Evolutionary conservation across 2,113 vertebrate genomes (phyloP).

Genomic region (Odobenus rosmarus): DNA sequence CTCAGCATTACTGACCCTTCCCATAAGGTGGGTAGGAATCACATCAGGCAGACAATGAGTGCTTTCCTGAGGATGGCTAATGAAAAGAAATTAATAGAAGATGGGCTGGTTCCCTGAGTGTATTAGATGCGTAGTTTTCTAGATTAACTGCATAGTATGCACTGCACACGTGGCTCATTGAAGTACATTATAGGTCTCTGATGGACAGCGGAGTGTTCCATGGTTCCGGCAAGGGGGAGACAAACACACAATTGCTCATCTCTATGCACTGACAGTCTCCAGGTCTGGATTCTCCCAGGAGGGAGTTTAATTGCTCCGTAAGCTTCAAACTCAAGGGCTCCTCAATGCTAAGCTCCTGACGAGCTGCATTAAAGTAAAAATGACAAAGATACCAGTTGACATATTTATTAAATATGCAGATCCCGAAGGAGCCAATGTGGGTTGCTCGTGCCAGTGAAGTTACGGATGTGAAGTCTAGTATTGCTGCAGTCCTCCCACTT

Average conservation of each 20-base stretch:
- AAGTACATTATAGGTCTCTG: constrained; percentile 82
- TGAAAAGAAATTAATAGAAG: constrained; percentile 83
- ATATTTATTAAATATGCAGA: constrained; percentile 85
- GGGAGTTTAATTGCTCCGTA: constrained; percentile 87
- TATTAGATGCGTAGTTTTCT: constrained; percentile 80
- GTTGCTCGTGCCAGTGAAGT: not conserved
- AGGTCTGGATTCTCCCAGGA: constrained; percentile 81
- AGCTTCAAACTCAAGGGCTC: constrained; percentile 86
- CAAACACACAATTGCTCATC: constrained; percentile 84
- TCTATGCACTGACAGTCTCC: constrained; percentile 82
- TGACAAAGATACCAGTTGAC: constrained; percentile 81
- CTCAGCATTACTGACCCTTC: not conserved
- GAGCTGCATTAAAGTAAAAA: constrained; percentile 79
- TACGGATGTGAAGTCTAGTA: not conserved
- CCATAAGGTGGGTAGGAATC: not conserved
- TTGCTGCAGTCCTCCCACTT: not conserved
- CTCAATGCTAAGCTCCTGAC: constrained; percentile 84
- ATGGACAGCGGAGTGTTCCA: constrained; percentile 84
- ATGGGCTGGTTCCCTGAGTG: constrained; percentile 74
- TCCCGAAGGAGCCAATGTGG: constrained; percentile 65
- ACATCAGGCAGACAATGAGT: constrained; percentile 11
- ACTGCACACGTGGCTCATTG: constrained; percentile 80
- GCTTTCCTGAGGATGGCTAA: constrained; percentile 78
- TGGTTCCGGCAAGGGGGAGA: constrained; percentile 81
- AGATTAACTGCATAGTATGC: constrained; percentile 84